phyloP scores from a whole-genome alignment of 2,113 vertebrate genomes.

The Istiophorus platypterus region DNA sequence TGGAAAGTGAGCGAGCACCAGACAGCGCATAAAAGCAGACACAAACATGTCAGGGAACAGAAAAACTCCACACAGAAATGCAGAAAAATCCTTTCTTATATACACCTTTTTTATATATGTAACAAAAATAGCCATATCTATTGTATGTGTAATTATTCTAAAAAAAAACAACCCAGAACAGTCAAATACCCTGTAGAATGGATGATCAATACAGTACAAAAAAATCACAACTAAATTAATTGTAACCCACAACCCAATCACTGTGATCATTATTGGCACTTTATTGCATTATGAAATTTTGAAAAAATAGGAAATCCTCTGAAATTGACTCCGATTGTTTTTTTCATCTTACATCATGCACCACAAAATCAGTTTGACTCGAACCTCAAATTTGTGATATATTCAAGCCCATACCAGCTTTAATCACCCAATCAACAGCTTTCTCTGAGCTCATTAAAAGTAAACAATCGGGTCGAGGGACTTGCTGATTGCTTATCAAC shows the following conservation, averaged over 20 bases:
- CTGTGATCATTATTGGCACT: background rate
- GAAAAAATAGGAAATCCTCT: background rate
- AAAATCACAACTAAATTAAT: background rate
- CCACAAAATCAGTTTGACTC: constrained; percentile 21
- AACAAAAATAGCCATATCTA: background rate
- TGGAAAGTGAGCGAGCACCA: constrained; percentile 33
- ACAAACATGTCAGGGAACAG: background rate
- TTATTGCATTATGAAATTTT: background rate
- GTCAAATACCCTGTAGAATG: background rate
- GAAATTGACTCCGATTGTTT: background rate
- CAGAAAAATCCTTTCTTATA: background rate
- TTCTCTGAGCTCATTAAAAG: constrained; percentile 49
- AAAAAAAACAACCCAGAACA: background rate
- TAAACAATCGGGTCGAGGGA: constrained; percentile 47
- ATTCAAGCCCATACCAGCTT: constrained; percentile 20
- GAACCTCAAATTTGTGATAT: constrained; percentile 25
- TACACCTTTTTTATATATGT: background rate
- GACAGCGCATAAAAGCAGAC: constrained; percentile 10
- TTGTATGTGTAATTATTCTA: too few relatives aligned
- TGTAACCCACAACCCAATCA: background rate
- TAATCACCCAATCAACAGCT: constrained; percentile 54
- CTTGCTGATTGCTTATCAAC: constrained; percentile 68
- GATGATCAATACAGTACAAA: background rate
- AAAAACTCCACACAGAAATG: background rate
- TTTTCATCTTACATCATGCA: constrained; percentile 4